Conservation (phyloP, 2,797 vertebrate genomes). For the Vespertilio murinus region DNA sequence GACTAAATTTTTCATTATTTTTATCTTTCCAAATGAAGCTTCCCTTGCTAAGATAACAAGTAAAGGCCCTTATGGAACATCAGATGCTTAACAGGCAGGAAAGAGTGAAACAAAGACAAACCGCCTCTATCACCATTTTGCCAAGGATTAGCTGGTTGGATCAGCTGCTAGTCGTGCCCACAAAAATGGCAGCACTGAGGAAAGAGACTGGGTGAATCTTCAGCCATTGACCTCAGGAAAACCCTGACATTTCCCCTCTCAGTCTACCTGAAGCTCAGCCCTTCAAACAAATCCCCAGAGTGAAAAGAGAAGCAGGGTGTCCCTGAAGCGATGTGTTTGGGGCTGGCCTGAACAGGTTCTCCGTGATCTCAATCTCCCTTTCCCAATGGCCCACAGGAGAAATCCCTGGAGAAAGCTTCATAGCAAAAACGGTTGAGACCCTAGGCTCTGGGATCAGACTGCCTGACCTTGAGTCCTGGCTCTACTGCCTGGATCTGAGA, state of each 20-base stretch:
- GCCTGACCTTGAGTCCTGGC: neutral
- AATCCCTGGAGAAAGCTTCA: neutral
- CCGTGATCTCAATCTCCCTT: neutral
- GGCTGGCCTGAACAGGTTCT: neutral
- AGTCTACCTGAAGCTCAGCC: neutral
- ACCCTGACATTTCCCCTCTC: neutral
- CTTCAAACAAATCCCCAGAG: neutral
- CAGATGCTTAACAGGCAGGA: neutral
- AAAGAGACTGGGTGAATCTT: neutral
- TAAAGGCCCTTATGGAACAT: neutral
- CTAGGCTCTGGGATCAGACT: neutral
- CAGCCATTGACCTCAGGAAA: neutral
- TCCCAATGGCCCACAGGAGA: neutral
- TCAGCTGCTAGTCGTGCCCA: neutral
- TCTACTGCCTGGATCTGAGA: neutral
- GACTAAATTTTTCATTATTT: neutral
- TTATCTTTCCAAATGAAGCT: conserved; percentile 1
- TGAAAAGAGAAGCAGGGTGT: neutral
- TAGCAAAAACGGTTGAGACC: neutral
- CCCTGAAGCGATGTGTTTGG: neutral
- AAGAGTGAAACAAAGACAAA: neutral
- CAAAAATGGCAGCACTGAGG: neutral
- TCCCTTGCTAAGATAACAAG: neutral
- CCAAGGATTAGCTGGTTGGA: neutral
- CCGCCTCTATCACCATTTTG: neutral